A percentile compares a stretch with the other conserved stretches of the same genome.
These are phyloP conservation scores for Salvelinus namaycush DNA, from an alignment of 2,113 vertebrate genomes.

Conservation along the genomic window DNA sequence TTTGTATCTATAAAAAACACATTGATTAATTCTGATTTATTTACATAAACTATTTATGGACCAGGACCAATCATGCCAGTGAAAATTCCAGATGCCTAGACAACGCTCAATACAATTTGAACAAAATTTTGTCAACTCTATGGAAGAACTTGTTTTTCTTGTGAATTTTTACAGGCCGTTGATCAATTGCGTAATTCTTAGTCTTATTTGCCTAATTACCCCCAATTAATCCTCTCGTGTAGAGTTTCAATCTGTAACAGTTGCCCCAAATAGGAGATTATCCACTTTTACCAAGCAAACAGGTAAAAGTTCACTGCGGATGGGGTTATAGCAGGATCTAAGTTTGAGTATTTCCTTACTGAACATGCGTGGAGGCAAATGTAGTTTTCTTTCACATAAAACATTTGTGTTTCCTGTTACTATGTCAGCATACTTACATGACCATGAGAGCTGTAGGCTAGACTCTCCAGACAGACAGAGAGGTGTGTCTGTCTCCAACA, in stretches of 20 bases:
- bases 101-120: background rate
- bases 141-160: background rate
- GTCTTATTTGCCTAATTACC: background rate
- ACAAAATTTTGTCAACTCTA: background rate
- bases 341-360: background rate
- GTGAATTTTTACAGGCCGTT: background rate
- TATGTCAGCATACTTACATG: conserved; percentile 22
- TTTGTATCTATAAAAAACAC: too few relatives aligned
- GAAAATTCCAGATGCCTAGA: background rate
- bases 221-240: background rate
- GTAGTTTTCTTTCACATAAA: conserved; percentile 3
- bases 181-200: background rate
- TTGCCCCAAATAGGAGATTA: background rate
- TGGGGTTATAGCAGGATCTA: background rate
- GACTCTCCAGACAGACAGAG: background rate
- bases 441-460: background rate
- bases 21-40: too few relatives aligned
- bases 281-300: background rate
- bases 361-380: background rate
- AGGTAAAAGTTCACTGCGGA: background rate
- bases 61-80: background rate
- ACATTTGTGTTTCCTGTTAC: conserved; percentile 41
- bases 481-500: background rate
- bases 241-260: background rate
- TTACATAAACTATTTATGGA: background rate